Evolutionary conservation across 1,140 invertebrate genomes (phyloP), one percentile per base, ranked within the genome.

Genomic region (Drosophila funebris): DNA sequence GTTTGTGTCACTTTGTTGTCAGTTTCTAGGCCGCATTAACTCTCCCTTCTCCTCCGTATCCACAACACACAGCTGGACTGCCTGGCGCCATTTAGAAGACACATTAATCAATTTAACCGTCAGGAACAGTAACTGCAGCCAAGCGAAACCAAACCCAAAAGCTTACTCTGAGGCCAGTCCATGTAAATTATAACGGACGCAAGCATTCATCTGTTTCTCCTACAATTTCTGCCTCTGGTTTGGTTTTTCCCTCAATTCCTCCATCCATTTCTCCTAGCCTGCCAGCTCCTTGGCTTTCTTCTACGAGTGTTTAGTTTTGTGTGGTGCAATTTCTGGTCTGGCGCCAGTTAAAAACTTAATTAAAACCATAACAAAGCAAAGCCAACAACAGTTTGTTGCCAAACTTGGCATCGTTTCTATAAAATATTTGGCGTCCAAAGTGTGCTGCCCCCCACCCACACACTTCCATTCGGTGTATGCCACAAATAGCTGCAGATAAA

Each of bases 301-400:
- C n/a, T n/a, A n/a, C n/a, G 43, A n/a, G 9, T 44, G 20, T 22
- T 44, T 36, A 33, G 22, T 68, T 58, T 33, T 57, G 69, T 64
- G 64, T 68, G 61, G 60, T 73, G 81, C 73, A 74, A 9, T 79
- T 76, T 82, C 76, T 84, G 76, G 73, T 76, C 81, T 61, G 69
- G 78, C 78, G 81, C 81, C 81, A 85, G 83, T 87, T 82, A 85
- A 85, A 72, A 87, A 87, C 82, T 87, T 87, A 87, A 87, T 87
- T 87, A 87, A 87, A 87, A 87, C 71, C 83, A 88, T 73, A 87
- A 87, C 82, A 87, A 82, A 87, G 80, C 73, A 63, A 80, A 84
- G 52, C 53, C 52, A 39, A 29, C 62, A 71, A 70, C 48, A 70
- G 53, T 62, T 68, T 78, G 78, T 70, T 63, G 39, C 58, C 66